Conservation (phyloP, 2,888 invertebrate genomes). For the Crioceris asparagi region DNA sequence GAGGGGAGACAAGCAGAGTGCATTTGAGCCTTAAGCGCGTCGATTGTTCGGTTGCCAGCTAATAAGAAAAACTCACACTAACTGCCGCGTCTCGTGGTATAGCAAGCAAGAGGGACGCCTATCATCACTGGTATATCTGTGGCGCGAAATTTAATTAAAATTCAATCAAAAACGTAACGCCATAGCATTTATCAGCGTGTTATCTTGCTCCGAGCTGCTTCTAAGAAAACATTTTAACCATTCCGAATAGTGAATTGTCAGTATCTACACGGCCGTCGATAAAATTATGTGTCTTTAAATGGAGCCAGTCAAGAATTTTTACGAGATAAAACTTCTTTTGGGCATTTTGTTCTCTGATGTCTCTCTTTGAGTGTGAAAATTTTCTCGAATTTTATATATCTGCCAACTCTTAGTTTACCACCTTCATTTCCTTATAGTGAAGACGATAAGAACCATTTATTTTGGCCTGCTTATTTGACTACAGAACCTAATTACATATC, state of each 20-base stretch:
- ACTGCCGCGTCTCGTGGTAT: too few relatives aligned
- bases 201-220: conserved; percentile 35
- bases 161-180: conserved; percentile 35
- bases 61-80: conserved; percentile 37
- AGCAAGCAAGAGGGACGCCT: conserved; percentile 29
- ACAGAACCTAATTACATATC: conserved; percentile 1
- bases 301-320: conserved; percentile 22
- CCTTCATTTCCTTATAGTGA: conserved; percentile 30
- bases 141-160: conserved; percentile 39
- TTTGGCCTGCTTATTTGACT: conserved; percentile 9
- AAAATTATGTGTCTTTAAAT: conserved; percentile 33
- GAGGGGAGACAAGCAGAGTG: conserved; percentile 36
- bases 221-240: conserved; percentile 37
- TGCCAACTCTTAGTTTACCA: conserved; percentile 27
- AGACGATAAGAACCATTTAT: conserved; percentile 19
- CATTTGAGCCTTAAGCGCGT: conserved; percentile 35
- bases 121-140: conserved; percentile 33
- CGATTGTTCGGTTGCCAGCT: conserved; percentile 36
- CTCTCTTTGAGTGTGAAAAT: too few relatives aligned
- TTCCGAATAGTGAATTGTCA: conserved; percentile 36
- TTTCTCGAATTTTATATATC: conserved; percentile 23
- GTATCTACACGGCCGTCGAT: conserved; percentile 30
- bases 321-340: conserved; percentile 20
- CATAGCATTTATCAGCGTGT: conserved; percentile 36
- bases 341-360: conserved; percentile 30